Conservation (phyloP, 2,888 invertebrate species). For the Chorisops tibialis region DNA sequence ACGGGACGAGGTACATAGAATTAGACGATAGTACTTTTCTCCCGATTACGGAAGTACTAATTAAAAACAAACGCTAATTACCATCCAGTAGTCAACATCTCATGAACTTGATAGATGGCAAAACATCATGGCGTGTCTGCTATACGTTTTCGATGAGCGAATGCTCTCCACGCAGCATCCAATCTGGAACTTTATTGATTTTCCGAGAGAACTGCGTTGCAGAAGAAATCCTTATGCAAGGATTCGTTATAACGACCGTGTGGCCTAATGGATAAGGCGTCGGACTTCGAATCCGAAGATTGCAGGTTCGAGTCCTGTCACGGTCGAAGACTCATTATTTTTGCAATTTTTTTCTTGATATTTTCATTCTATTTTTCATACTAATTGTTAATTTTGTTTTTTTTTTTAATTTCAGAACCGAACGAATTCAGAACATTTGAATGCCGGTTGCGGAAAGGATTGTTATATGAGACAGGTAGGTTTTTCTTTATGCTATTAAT, state of each 20-base stretch:
- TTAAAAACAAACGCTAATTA: constrained; percentile 19
- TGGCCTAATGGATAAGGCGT: constrained; percentile 54
- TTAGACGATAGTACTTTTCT: not conserved
- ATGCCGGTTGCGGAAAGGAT: constrained; percentile 64
- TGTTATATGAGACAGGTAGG: constrained; percentile 72
- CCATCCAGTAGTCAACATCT: not conserved
- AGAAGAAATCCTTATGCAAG: not conserved
- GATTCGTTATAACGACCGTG: constrained; percentile 39
- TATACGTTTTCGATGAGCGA: not conserved
- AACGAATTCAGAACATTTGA: constrained; percentile 47
- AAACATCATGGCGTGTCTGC: not conserved
- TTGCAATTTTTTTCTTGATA: too few relatives aligned
- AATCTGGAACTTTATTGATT: constrained; percentile 19
- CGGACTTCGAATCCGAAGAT: constrained; percentile 54
- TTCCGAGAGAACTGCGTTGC: not conserved
- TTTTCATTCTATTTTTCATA: not conserved
- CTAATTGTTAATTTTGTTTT: constrained; percentile 35
- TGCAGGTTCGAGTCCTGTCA: constrained; percentile 54
- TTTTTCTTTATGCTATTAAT: constrained; percentile 26
- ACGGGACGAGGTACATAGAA: not conserved
- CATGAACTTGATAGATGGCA: not conserved
- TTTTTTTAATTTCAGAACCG: constrained; percentile 58
- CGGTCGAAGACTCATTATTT: constrained; percentile 43
- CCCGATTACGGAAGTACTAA: constrained; percentile 23
- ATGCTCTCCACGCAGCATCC: constrained; percentile 3